Evolutionary conservation across 1,140 invertebrate species (phyloP), one percentile per base, ranked within the genome.

Genomic region (Plectrocnemia conspersa): DNA sequence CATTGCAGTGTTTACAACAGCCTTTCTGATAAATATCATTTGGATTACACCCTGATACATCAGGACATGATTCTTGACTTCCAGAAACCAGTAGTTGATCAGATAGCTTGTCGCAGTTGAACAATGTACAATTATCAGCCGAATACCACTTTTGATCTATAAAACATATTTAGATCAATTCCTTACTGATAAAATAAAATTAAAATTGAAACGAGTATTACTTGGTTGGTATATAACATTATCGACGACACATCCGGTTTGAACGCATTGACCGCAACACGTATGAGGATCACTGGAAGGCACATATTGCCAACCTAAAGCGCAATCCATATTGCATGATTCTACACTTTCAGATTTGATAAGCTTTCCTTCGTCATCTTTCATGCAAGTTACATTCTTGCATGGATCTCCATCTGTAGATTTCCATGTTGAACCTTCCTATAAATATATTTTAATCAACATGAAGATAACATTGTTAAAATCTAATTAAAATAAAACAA

Each of bases 191-290:
- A 29, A 29, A 7, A 29, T 29, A 15, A 15, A 7, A 6, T 40
- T 29, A 29, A 29, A 6, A 29, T 7, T n/a, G 27, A 29, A 29
- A 7, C n/a, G 16, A 15, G 27, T 3, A 13, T 64, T 19, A 64
- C 69, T 74, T 11, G 78, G 66, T 24, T 77, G 65, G 32, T 82
- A 77, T 0, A 80, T 54, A 6, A 71, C 68, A 2, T 78, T 78
- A 0, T 78, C 77, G 11, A 82, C 68, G 0, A 88, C 65, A 59
- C 88, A 91, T 21, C 73, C 73, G 0, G 74, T 70, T 69, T 83
- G 82, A 18, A 77, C 66, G 55, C 88, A 91, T 52, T 78, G 71
- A 2, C 88, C 88, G 62, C 88, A 91, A 67, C 88, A 90, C 15
- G 65, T 61, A 15, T 58, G 69, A 3, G 64, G 42, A 3, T 68